These are phyloP conservation scores for Indicator indicator DNA, from an alignment of 2,113 vertebrate species.

Conservation along the genomic window DNA sequence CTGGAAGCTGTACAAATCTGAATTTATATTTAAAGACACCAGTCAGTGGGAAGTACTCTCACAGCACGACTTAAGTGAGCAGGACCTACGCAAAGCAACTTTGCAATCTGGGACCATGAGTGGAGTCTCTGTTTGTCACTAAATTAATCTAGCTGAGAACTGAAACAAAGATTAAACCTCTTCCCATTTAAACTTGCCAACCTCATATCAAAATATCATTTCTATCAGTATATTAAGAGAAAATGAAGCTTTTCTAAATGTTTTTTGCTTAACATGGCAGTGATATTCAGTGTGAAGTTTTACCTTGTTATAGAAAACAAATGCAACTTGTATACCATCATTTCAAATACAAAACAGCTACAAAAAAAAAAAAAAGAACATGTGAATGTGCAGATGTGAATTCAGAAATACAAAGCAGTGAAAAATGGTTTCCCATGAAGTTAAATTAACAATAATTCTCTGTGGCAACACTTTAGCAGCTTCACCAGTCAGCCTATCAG, in stretches of 20 bases:
- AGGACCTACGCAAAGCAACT: background rate
- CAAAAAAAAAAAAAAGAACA: background rate
- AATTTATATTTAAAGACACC: background rate
- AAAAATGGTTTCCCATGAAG: background rate
- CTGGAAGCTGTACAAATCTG: slow-evolving; percentile 1
- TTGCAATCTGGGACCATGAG: background rate
- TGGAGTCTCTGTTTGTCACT: background rate
- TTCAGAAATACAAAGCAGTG: slow-evolving; percentile 32
- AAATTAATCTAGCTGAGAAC: background rate
- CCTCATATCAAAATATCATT: background rate
- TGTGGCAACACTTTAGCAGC: background rate
- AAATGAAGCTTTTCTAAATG: slow-evolving; percentile 50
- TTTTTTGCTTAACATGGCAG: slow-evolving; percentile 46
- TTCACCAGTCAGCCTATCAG: background rate
- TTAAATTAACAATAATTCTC: background rate
- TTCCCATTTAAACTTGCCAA: background rate
- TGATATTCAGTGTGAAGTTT: slow-evolving; percentile 2
- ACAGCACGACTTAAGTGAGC: background rate
- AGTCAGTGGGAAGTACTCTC: background rate
- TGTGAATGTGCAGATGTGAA: background rate
- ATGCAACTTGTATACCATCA: slow-evolving; percentile 1
- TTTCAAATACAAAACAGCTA: slow-evolving; percentile 11
- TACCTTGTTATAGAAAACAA: slow-evolving; percentile 54
- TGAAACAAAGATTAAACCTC: background rate
- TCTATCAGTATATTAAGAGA: slow-evolving; percentile 35